Base-by-base conservation (phyloP, 2,888 invertebrate species). In the Lasioglossum zephyrum region DNA sequence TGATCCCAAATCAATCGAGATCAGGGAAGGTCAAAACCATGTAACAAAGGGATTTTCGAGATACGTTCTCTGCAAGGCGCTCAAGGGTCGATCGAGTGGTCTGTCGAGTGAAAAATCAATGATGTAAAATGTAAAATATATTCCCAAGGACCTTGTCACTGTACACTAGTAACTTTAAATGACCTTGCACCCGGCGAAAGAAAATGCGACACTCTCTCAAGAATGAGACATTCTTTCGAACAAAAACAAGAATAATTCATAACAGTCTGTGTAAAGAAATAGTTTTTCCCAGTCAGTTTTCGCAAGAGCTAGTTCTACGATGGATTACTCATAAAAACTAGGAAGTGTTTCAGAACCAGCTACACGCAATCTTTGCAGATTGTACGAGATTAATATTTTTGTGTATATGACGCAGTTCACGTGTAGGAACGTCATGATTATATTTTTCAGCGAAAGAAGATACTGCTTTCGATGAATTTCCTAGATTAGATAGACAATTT, bases 41-140 rank as follows among this genome's bases (percentile, higher is more conserved):
- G n/a, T 41, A 44, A 72, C 44, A n/a, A 72, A 73, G 31, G 31
- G 47, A 39, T 41, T 39, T 69, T 41, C n/a, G 41, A 39, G 39
- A 36, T 9, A 69, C 39, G 11, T 69, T 41, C 22, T 22, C 18
- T 11, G 18, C 22, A 3, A 69, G 22, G 8, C 9, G 9, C 39
- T 69, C 22, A 11, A 39, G 39, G 39, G 36, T 69, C 36, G 39
- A 41, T 69, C 22, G 18, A 36, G 66, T 66, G n/a, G 22, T 69
- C 22, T 22, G 69, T 69, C 39, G 69, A 69, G 69, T 22, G 69
- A 69, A 69, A 47, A 69, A 69, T 69, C 69, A 41, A 69, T 69
- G n/a, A 39, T 13, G 39, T 69, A 69, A 69, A 39, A 39, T n/a
- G 41, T 69, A 69, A 69, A 39, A 69, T n/a, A 39, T 39, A 69